Conservation (phyloP, 2,888 invertebrate species). For the Criorhina ranunculi region DNA sequence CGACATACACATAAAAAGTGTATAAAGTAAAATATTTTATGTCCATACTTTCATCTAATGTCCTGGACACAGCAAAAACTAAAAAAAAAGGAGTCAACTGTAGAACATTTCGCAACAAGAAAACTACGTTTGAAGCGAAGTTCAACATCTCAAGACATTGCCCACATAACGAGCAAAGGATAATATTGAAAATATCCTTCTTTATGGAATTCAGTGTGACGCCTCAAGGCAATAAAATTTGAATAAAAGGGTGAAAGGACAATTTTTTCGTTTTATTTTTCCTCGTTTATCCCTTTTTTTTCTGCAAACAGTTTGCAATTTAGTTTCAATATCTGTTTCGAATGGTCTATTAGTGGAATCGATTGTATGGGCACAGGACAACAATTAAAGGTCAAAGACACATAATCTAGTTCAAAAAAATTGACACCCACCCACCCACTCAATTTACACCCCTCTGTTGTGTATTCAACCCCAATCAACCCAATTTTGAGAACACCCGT, state of each 20-base stretch:
- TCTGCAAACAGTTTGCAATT: constrained; percentile 55
- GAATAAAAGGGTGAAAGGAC: constrained; percentile 63
- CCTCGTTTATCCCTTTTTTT: constrained; percentile 46
- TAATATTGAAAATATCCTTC: constrained; percentile 27
- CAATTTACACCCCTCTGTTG: constrained; percentile 28
- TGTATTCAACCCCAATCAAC: constrained; percentile 46
- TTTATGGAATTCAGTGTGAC: constrained; percentile 45
- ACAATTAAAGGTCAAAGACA: constrained; percentile 73
- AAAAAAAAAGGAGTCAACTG: constrained; percentile 67
- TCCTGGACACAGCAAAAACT: constrained; percentile 18
- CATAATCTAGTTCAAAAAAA: constrained; percentile 46
- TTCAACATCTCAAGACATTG: neutral
- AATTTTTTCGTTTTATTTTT: constrained; percentile 1
- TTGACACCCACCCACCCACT: constrained; percentile 47
- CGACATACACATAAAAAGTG: constrained; percentile 62
- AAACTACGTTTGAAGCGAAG: constrained; percentile 28
- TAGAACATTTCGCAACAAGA: constrained; percentile 72
- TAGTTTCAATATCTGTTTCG: constrained; percentile 75
- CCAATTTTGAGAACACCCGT: constrained; percentile 63
- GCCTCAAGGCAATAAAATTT: constrained; percentile 70
- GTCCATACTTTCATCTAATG: constrained; percentile 38
- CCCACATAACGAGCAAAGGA: constrained; percentile 1
- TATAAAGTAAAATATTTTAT: constrained; percentile 67
- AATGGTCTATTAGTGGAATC: constrained; percentile 71
- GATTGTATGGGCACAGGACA: constrained; percentile 32